Percentiles rank a stretch among this genome's conserved stretches.
These are phyloP conservation scores for Dolichallabes microphthalmus DNA, from an alignment of 2,113 vertebrate genomes.

Conservation along the genomic window DNA sequence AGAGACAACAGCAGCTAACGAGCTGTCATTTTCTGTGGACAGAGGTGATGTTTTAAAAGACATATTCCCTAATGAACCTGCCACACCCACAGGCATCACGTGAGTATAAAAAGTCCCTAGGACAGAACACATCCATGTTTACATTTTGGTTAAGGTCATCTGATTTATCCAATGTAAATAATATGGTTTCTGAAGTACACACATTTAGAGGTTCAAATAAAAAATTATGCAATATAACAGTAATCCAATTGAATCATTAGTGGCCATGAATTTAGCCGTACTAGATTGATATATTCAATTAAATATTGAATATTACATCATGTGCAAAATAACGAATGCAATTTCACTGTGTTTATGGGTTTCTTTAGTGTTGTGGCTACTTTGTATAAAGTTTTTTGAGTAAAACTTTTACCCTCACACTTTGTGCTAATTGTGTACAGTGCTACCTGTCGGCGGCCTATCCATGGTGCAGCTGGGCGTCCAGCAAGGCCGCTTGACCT, in stretches of 20 bases:
- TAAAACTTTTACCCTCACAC: background rate
- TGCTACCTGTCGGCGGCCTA: constrained; percentile 89
- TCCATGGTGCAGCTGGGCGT: constrained; percentile 89
- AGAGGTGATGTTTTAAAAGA: constrained; percentile 90
- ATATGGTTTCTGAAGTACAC: background rate
- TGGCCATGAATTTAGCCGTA: background rate
- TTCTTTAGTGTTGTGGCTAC: background rate
- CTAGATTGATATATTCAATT: background rate
- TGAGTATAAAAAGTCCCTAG: constrained; percentile 56
- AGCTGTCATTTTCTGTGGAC: constrained; percentile 68
- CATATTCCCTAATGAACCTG: constrained; percentile 87
- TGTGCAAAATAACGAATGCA: background rate
- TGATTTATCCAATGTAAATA: background rate
- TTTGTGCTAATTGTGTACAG: constrained; percentile 60
- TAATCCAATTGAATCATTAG: background rate
- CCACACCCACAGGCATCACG: constrained; percentile 93
- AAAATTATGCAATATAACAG: background rate
- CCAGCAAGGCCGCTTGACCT: constrained; percentile 83
- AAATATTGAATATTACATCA: background rate
- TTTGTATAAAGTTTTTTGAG: background rate
- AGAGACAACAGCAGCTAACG: constrained; percentile 64
- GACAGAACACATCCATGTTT: background rate
- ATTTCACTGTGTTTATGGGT: background rate
- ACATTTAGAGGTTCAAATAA: background rate
- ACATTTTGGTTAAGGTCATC: background rate